Base-by-base conservation (phyloP, 2,888 invertebrate genomes). In the Vesta saturnalis region DNA sequence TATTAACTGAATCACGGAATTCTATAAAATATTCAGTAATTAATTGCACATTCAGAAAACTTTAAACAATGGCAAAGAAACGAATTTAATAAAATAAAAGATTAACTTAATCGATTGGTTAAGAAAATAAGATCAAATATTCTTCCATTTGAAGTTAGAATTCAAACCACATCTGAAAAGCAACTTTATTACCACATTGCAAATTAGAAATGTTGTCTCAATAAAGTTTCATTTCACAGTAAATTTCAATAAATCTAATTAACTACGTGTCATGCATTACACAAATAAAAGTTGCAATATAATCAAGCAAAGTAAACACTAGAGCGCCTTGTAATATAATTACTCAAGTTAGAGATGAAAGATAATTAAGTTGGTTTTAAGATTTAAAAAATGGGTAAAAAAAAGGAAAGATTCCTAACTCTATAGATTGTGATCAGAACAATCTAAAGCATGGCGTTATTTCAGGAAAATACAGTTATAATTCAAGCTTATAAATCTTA, bases 401-500 rank as follows among this genome's bases (percentile, higher is more conserved):
- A 10, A 49, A n/a, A 49, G 18, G 8, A 18, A 18, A 14, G 3
- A 10, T 18, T 14, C 16, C 15, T 49, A 49, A 49, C 15, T 18
- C 18, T 8, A 15, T 49, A 8, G 47, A 49, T 49, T 3, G 18
- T 18, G 47, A 49, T 49, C 47, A 10, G 47, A 49, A 49, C 47
- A 30, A 22, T 30, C 47, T 49, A 59, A 64, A 64, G 14, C 59
- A 47, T 47, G 52, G 16, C 55, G 62, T 30, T 55, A 43, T 60
- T 63, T 60, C 54, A 64, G 58, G 63, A 58, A 62, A 61, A 69
- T 62, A 61, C 58, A 62, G 66, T 63, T 60, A 64, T 70, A 70
- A 70, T 67, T 72, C 72, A 66, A 65, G 63, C 71, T 78, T 76
- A 77, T 77, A 78, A 78, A 79, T 79, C 78, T 75, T 73, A 71